phyloP scores from a whole-genome alignment of 2,113 vertebrate species.

The Lasiurus borealis region DNA sequence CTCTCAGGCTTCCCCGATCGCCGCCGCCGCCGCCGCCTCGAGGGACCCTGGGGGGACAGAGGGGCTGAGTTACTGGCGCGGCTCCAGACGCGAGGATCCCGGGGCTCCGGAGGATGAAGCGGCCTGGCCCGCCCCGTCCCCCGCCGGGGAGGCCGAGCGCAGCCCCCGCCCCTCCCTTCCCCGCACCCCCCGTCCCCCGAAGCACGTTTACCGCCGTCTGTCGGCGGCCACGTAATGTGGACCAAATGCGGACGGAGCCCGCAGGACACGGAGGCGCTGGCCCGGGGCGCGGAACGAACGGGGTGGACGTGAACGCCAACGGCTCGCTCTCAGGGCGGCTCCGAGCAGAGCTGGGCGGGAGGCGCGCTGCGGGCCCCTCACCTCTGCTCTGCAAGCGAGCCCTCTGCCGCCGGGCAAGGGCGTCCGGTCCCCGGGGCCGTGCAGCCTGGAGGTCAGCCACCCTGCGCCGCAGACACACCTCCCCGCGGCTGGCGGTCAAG shows the following conservation, averaged over 20 bases:
- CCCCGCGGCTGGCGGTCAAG: not conserved
- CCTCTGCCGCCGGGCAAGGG: not conserved
- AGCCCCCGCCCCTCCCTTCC: not conserved
- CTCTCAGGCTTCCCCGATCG: not conserved
- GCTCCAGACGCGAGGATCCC: not conserved
- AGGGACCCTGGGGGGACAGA: conserved; percentile 53
- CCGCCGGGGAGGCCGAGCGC: not conserved
- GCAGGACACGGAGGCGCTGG: conserved; percentile 34
- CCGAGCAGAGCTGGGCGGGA: not conserved
- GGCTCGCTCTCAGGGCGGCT: not conserved
- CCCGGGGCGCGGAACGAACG: not conserved
- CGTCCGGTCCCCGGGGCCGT: not conserved
- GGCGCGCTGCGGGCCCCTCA: not conserved
- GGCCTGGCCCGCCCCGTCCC: not conserved
- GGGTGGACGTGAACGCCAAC: not conserved
- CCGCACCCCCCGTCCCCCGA: not conserved
- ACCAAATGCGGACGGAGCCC: conserved; percentile 66
- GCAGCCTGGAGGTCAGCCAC: not conserved
- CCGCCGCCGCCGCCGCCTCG: no score
- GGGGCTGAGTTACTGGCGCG: conserved; percentile 27
- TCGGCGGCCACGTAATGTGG: conserved; percentile 60
- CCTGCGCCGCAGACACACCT: not conserved
- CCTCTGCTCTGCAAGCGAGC: not conserved
- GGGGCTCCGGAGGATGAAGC: not conserved
- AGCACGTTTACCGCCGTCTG: conserved; percentile 55